Percentiles rank a stretch among this genome's conserved stretches.
These are phyloP conservation scores for Pteropus rufus DNA, from an alignment of 2,797 vertebrate species.

Conservation along the genomic window DNA sequence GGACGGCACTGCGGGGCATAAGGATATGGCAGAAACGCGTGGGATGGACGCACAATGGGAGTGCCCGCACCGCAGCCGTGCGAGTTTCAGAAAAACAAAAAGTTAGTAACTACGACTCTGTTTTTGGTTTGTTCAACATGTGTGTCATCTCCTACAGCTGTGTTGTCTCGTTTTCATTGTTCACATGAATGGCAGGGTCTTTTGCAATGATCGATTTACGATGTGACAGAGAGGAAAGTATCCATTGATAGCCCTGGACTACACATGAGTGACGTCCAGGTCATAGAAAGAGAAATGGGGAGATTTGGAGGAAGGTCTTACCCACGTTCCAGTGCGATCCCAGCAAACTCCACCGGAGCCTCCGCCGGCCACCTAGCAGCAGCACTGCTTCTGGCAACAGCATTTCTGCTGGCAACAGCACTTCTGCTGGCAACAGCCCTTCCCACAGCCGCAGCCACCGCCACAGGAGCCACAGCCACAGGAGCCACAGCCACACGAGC, in stretches of 20 bases:
- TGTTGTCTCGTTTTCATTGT: neutral
- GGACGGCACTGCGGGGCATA: neutral
- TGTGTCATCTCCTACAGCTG: no score
- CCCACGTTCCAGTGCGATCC: neutral
- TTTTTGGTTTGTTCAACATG: neutral
- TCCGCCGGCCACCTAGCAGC: rapidly evolving
- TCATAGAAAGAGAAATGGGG: neutral
- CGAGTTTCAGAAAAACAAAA: neutral
- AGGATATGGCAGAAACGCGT: neutral
- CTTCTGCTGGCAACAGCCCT: conserved; percentile 22
- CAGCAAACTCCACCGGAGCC: neutral
- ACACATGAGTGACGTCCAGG: neutral
- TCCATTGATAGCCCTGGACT: neutral
- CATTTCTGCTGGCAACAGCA: conserved; percentile 19
- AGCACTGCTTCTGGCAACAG: neutral
- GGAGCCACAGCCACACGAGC: neutral
- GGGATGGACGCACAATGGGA: rapidly evolving
- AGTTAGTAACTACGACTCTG: neutral
- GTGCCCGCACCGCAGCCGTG: no score
- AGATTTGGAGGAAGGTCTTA: neutral
- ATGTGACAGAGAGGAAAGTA: neutral
- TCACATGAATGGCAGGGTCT: neutral
- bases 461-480: neutral
- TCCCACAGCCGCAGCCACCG: neutral
- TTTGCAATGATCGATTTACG: neutral